A percentile compares a stretch with the other conserved stretches of the same genome.
phyloP scores from a whole-genome alignment of 2,797 vertebrate species.

The Argya squamiceps region DNA sequence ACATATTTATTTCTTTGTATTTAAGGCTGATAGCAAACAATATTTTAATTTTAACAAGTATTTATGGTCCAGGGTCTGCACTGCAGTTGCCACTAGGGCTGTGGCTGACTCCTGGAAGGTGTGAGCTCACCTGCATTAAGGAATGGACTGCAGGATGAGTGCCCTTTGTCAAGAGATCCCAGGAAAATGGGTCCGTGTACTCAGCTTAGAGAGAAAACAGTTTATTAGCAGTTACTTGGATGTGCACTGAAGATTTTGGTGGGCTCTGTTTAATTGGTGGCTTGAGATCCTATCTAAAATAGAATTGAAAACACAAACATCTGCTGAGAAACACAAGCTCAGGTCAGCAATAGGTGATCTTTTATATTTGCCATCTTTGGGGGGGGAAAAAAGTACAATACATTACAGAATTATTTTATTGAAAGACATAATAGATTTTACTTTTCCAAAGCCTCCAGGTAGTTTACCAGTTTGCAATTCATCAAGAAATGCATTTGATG shows the following conservation, averaged over 20 bases:
- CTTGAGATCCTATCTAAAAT: background rate
- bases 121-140: background rate
- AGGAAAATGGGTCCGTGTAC: background rate
- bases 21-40: background rate
- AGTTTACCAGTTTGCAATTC: conserved; percentile 26
- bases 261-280: background rate
- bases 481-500: conserved; percentile 40
- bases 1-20: background rate
- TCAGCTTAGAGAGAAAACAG: background rate
- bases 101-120: background rate
- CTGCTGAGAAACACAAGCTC: background rate
- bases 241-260: background rate
- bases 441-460: background rate
- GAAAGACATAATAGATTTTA: background rate
- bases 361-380: background rate
- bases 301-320: background rate
- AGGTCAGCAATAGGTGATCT: background rate
- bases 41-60: background rate
- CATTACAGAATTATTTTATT: background rate
- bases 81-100: background rate
- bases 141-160: background rate
- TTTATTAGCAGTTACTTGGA: background rate
- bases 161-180: fast-evolving
- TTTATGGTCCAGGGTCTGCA: background rate
- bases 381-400: background rate